phyloP scores from a whole-genome alignment of 2,888 invertebrate species.

The Phymatocera aterrima region DNA sequence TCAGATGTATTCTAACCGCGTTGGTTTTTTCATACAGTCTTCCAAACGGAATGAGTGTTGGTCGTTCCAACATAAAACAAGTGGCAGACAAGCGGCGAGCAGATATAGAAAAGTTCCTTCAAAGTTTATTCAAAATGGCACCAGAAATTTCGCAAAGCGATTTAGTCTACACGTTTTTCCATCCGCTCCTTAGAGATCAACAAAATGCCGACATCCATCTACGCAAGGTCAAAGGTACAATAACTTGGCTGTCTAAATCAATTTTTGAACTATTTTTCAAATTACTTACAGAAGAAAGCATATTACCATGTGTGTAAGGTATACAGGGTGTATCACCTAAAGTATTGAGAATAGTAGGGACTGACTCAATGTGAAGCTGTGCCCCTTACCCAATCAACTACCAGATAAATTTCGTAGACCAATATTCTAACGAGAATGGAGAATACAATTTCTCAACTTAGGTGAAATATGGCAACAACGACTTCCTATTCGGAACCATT shows the following conservation, averaged over 20 bases:
- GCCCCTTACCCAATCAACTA: no score
- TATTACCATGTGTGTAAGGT: no score
- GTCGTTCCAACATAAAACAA: slow-evolving; percentile 95
- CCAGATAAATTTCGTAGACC: no score
- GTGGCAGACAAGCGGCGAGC: slow-evolving; percentile 95
- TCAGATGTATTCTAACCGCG: background rate
- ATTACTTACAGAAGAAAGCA: no score
- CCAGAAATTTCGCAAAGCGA: slow-evolving; percentile 97
- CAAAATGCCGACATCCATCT: slow-evolving; percentile 90
- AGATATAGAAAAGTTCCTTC: slow-evolving; percentile 92
- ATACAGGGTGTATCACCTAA: no score
- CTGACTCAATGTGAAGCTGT: no score
- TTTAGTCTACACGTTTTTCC: slow-evolving; percentile 99
- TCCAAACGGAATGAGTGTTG: slow-evolving; percentile 87
- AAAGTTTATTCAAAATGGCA: slow-evolving; percentile 89
- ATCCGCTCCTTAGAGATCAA: slow-evolving; percentile 95
- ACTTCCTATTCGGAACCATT: no score
- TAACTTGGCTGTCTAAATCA: background rate
- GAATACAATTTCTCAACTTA: no score
- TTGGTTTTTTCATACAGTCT: slow-evolving; percentile 75
- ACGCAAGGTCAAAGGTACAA: slow-evolving; percentile 85
- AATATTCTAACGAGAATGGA: no score
- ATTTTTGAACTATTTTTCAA: no score
- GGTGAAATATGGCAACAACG: no score
- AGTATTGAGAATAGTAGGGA: no score